Base-by-base conservation (phyloP, 2,888 invertebrate genomes). In the Deilephila elpenor region DNA sequence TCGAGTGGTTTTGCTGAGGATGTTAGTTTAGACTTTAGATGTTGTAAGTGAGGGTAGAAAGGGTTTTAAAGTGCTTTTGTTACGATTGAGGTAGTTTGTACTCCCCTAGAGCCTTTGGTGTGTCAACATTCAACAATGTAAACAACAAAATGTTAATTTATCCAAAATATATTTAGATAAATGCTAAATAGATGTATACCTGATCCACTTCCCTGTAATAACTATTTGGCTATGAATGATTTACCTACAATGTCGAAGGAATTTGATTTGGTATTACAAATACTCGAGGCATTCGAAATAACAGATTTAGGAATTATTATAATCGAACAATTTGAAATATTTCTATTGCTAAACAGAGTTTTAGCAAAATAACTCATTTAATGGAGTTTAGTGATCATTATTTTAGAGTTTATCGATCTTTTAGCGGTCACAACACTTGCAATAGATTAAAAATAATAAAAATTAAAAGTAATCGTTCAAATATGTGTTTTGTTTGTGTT, bases 1-100 rank as follows among this genome's bases (percentile, higher is more conserved):
- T 37, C 20, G 19, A 37, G 8, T 64, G 44, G n/a, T 64, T 19
- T 20, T 17, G 25, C 20, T 44, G 37, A 64, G 51, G 25, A 51
- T 51, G 44, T 51, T 19, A 44, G 4, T 11, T 8, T 44, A 44
- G 67, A 14, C 17, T 11, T 8, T 44, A 44, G 67, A 14, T 29
- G 64, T 67, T 44, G 25, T 56, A 56, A 56, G 19, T 56, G n/a
- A n/a, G 56, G 56, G n/a, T 56, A n/a, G n/a, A n/a, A n/a, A 14
- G 56, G 56, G 19, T 56, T 53, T 19, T 56, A 19, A 44, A 5
- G 56, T 56, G 5, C 53, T 56, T n/a, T n/a, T 56, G 56, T 11
- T 4, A 3, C 6, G 6, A 56, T n/a, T 56, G 56, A n/a, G 56
- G 56, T 56, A 44, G 11, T 44, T 44, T 44, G 44, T 44, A 44